Conservation (phyloP, 2,888 invertebrate species). For the Tipula unca region DNA sequence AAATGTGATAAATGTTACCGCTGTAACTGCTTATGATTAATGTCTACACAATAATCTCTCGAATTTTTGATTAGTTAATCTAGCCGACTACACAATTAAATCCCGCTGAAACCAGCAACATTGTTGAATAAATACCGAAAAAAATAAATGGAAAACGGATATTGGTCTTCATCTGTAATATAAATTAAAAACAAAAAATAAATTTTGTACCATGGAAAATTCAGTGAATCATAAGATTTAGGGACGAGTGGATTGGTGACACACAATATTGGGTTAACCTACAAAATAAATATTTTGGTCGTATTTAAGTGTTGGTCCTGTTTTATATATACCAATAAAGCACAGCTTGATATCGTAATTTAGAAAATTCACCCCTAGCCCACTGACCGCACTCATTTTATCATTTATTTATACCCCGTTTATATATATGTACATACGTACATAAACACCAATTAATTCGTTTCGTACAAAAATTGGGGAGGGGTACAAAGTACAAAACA, state of each 20-base stretch:
- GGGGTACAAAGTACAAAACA: background rate
- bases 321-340: background rate
- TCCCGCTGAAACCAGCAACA: background rate
- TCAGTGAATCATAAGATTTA: too few species aligned
- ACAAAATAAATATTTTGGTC: too few species aligned
- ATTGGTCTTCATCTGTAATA: background rate
- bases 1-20: too few species aligned
- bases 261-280: too few species aligned
- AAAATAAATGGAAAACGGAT: background rate
- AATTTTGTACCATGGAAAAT: too few species aligned
- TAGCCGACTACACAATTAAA: background rate
- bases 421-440: too few species aligned
- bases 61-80: background rate
- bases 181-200: too few species aligned
- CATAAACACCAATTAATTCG: background rate
- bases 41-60: background rate
- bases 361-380: background rate
- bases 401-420: background rate
- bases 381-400: background rate
- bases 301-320: too few species aligned
- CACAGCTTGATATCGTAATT: background rate
- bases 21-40: background rate
- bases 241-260: background rate
- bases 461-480: background rate
- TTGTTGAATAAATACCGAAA: background rate